Base-by-base conservation (phyloP, 2,888 invertebrate genomes). In the Formica aserva region DNA sequence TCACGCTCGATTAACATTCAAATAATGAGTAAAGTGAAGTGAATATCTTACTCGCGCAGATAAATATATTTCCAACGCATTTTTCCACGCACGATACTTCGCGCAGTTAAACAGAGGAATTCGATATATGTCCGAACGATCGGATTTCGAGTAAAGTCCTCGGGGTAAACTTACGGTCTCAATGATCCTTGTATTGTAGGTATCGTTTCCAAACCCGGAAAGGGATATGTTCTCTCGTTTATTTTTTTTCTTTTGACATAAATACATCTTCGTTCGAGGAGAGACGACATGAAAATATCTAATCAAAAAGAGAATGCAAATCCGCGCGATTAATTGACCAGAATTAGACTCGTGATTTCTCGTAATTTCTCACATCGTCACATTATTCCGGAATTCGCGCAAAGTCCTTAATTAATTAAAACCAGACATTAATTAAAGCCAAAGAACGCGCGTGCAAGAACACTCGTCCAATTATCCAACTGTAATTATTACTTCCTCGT, bases 71-170 rank as follows among this genome's bases (percentile, higher is more conserved):
- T 35, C 22, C 65, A 1, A 32, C n/a, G 3, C 11, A 32, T 11
- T 26, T 57, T 48, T 48, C 35, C 13, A 22, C 18, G 65, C 32
- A 29, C n/a, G 5, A 32, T 65, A 41, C 71, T 76, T 63, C 15
- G n/a, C 62, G 45, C 15, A 65, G 22, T 29, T 84, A 83, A 87
- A 72, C 18, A 57, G 9, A 11, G 85, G 85, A 87, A 89, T 85
- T 90, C 85, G 82, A 89, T 87, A 75, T 22, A 48, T 48, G 29
- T 29, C 45, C 32, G 48, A 63, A 77, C 85, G 88, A 90, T 87
- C 83, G 80, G 88, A 87, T 88, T 85, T 82, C 87, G 86, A 89
- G 91, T 90, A 90, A 90, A 90, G 90, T 90, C 62, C 89, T 90
- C 84, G 69, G 55, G 88, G 91, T 86, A 85, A 90, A 90, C 78